Evolutionary conservation across 1,140 invertebrate species (phyloP).

Genomic region (Uloborus diversus): DNA sequence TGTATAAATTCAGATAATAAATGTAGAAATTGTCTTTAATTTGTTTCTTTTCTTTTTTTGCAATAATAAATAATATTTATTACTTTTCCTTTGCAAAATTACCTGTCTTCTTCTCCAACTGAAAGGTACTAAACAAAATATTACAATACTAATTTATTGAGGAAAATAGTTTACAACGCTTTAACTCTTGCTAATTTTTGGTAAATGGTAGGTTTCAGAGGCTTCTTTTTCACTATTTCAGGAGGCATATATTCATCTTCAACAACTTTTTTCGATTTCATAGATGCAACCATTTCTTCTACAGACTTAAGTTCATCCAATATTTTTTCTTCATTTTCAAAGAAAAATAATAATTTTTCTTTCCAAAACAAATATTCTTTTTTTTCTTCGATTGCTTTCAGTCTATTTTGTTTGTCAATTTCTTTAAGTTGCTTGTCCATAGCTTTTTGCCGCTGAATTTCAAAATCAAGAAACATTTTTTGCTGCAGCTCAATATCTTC

Average conservation of each 20-base stretch:
- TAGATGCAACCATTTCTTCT: background rate
- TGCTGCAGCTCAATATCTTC: constrained; percentile 14
- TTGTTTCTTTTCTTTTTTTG: background rate
- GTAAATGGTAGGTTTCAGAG: background rate
- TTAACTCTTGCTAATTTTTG: constrained; percentile 18
- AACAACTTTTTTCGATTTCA: background rate
- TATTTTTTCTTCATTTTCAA: constrained; percentile 44
- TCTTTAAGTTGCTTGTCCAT: constrained; percentile 12
- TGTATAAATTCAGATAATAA: too few species aligned
- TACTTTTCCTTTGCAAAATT: background rate
- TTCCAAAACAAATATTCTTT: constrained; percentile 44
- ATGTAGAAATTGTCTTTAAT: too few species aligned
- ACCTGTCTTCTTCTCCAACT: background rate
- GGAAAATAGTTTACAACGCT: too few species aligned
- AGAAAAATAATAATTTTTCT: constrained; percentile 40
- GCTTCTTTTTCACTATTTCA: constrained; percentile 17
- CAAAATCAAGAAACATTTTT: constrained; percentile 9
- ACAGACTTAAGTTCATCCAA: constrained; percentile 19
- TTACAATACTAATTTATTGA: constrained; percentile 10
- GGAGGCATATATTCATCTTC: constrained; percentile 22
- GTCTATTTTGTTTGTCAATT: constrained; percentile 26
- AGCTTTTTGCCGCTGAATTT: constrained; percentile 15
- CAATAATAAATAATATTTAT: background rate
- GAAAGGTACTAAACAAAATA: background rate
- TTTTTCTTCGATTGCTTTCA: constrained; percentile 32